Percentiles rank a stretch among this genome's conserved stretches.
Conservation (phyloP, 2,797 vertebrate species). For the Morelia viridis region DNA sequence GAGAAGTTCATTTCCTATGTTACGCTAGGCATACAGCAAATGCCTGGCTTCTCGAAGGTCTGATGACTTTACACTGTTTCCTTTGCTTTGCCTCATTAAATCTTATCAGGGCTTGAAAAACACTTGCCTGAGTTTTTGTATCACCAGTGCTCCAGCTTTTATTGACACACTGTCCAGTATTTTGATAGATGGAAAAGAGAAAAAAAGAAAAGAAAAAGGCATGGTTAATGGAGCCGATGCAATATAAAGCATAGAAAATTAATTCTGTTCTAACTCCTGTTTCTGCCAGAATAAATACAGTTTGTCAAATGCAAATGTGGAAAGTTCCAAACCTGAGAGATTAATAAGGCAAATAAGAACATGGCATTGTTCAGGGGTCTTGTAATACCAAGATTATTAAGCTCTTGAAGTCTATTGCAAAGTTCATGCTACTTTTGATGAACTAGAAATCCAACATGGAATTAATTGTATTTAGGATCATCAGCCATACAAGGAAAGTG, state of each 20-base stretch:
- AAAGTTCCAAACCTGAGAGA: not conserved
- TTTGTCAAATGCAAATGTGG: not conserved
- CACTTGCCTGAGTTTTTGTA: slow-evolving; percentile 30
- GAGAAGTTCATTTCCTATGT: slow-evolving; percentile 39
- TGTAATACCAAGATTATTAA: not conserved
- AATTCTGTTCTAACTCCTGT: not conserved
- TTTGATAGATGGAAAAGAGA: not conserved
- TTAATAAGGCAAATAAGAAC: not conserved
- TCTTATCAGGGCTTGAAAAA: slow-evolving; percentile 30
- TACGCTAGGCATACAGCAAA: slow-evolving; percentile 25
- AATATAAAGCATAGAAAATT: not conserved
- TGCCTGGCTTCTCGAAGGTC: slow-evolving; percentile 35
- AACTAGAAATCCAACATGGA: not conserved
- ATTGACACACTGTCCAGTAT: not conserved
- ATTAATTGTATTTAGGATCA: not conserved
- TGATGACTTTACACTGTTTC: slow-evolving; percentile 14
- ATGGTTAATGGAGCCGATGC: not conserved
- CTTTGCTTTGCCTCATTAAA: slow-evolving; percentile 40
- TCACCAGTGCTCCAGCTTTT: not conserved
- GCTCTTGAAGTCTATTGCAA: not conserved
- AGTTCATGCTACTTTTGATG: not conserved
- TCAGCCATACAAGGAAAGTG: not conserved
- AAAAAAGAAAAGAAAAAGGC: not conserved
- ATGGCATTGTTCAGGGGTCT: not conserved
- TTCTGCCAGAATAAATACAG: not conserved